A percentile compares a stretch with the other conserved stretches of the same genome.
These are phyloP conservation scores for Yasuhikotakia modesta DNA, from an alignment of 2,797 vertebrate species.

Conservation along the genomic window DNA sequence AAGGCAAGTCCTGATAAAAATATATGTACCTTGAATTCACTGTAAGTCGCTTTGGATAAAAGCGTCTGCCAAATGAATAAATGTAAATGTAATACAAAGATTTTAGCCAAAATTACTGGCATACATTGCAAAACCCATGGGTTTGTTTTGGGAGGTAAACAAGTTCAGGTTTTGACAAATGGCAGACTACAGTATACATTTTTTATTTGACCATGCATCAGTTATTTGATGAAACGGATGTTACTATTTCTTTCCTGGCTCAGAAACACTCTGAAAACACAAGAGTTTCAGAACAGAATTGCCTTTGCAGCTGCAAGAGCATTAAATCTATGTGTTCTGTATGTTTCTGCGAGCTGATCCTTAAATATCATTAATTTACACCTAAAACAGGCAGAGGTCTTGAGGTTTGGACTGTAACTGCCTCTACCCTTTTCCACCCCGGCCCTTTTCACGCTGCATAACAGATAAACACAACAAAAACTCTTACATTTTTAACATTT, in stretches of 20 bases:
- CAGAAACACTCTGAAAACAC: not conserved
- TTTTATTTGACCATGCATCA: not conserved
- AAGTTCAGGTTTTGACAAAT: not conserved
- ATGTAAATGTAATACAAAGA: not conserved
- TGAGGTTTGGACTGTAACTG: no score
- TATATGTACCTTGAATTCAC: no score
- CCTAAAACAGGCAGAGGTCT: not conserved
- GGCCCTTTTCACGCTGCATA: not conserved
- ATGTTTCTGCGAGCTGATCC: not conserved
- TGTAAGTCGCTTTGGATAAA: no score
- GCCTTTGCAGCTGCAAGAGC: not conserved
- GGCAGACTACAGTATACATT: not conserved
- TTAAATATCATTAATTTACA: not conserved
- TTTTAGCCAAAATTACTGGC: not conserved
- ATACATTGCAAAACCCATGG: no score
- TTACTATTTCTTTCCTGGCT: not conserved
- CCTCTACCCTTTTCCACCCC: no score
- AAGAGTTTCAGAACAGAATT: not conserved
- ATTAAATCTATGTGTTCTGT: not conserved
- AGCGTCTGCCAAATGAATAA: no score
- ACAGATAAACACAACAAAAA: not conserved
- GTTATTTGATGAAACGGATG: not conserved
- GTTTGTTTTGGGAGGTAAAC: not conserved
- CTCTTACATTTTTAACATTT: no score
- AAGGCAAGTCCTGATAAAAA: no score